Evolutionary conservation across 1,140 invertebrate species (phyloP).

Genomic region (Carcinoscorpius rotundicauda): DNA sequence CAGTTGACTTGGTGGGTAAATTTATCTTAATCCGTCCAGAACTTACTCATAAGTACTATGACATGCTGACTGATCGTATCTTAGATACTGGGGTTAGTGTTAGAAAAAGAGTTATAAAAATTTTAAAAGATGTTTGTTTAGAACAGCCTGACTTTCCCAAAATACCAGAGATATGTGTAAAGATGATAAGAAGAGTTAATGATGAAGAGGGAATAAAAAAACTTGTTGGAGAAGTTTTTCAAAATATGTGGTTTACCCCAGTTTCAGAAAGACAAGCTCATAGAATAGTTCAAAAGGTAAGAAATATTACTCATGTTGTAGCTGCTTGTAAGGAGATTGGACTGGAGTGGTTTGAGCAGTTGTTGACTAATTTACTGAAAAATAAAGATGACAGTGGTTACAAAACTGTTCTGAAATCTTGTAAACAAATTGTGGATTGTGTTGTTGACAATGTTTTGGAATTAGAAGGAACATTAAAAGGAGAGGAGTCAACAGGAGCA

Average conservation of each 20-base stretch:
- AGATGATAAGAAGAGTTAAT: constrained; percentile 94
- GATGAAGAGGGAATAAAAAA: constrained; percentile 91
- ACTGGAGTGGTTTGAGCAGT: constrained; percentile 90
- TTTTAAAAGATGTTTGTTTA: constrained; percentile 94
- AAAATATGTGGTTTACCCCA: constrained; percentile 98
- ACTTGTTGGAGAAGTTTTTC: constrained; percentile 95
- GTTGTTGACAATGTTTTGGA: constrained; percentile 87
- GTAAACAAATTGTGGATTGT: constrained; percentile 94
- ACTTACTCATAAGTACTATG: constrained; percentile 93
- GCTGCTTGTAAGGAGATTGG: constrained; percentile 77
- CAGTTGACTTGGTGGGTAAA: constrained; percentile 96
- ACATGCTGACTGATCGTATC: constrained; percentile 89
- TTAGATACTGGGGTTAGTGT: constrained; percentile 97
- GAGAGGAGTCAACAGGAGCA: constrained; percentile 65
- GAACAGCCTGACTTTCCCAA: constrained; percentile 91
- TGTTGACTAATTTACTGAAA: constrained; percentile 84
- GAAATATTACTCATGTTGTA: constrained; percentile 96
- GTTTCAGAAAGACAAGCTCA: constrained; percentile 49
- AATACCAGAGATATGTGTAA: constrained; percentile 96
- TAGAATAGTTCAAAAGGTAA: constrained; percentile 57
- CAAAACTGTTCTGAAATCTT: constrained; percentile 69
- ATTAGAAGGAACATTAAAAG: constrained; percentile 44
- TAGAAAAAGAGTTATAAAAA: constrained; percentile 95
- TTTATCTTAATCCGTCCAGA: constrained; percentile 93
- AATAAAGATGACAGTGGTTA: constrained; percentile 80